These are phyloP conservation scores for Sinonovacula constricta DNA, from an alignment of 1,140 invertebrate species.

Conservation along the genomic window DNA sequence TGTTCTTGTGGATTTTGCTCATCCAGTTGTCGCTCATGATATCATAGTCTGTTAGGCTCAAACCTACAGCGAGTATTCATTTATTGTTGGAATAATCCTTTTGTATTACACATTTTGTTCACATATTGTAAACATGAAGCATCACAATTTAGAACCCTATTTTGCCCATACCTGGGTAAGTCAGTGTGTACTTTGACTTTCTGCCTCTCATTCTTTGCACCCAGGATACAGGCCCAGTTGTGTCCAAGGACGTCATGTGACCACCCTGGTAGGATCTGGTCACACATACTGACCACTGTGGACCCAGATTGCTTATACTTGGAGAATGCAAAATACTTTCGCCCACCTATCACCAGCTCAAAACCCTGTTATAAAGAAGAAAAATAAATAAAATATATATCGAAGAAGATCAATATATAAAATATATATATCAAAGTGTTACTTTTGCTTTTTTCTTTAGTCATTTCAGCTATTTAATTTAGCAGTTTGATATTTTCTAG, in stretches of 20 bases:
- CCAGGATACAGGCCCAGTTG: slow-evolving; percentile 79
- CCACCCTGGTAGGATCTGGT: slow-evolving; percentile 78
- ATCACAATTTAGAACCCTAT: slow-evolving; percentile 5
- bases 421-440: too few relatives aligned
- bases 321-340: slow-evolving; percentile 81
- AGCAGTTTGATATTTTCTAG: too few relatives aligned
- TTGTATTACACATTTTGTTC: too few relatives aligned
- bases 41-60: too few relatives aligned
- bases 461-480: too few relatives aligned
- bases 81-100: too few relatives aligned
- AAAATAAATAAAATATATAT: slow-evolving; percentile 36
- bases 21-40: too few relatives aligned
- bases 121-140: background rate
- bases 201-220: slow-evolving; percentile 44
- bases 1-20: too few relatives aligned
- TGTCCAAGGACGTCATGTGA: slow-evolving; percentile 78
- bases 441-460: too few relatives aligned
- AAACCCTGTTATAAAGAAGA: too few relatives aligned
- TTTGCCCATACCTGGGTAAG: background rate
- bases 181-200: background rate
- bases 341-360: slow-evolving; percentile 74
- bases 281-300: slow-evolving; percentile 77
- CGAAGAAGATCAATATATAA: too few relatives aligned
- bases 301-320: slow-evolving; percentile 69
- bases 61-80: too few relatives aligned